Evolutionary conservation across 2,113 vertebrate genomes (phyloP).

Genomic region (Stercorarius parasiticus): DNA sequence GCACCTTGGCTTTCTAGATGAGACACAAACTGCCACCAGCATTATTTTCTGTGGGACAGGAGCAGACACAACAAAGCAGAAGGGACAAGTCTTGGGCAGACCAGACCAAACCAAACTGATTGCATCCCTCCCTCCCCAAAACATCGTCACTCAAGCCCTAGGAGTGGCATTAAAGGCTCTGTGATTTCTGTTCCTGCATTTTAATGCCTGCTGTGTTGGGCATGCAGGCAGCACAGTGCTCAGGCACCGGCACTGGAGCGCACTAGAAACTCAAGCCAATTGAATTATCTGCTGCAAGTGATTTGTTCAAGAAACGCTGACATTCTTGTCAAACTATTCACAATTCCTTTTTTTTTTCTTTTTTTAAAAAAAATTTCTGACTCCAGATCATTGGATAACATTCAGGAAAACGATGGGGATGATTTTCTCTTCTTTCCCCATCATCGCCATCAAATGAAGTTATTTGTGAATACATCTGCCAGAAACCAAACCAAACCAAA

Average conservation of each 20-base stretch:
- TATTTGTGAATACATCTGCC: constrained; percentile 42
- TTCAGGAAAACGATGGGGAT: constrained; percentile 23
- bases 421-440: constrained; percentile 47
- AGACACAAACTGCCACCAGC: neutral
- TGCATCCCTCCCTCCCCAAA: neutral
- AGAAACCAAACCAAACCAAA: constrained; percentile 49
- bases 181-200: neutral
- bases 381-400: constrained; percentile 33
- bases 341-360: neutral
- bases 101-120: rapidly evolving
- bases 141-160: neutral
- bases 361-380: neutral
- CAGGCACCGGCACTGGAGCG: neutral
- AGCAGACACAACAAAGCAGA: neutral
- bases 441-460: constrained; percentile 37
- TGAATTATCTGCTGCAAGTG: constrained; percentile 5
- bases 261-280: neutral
- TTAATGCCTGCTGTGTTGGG: neutral
- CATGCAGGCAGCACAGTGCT: neutral
- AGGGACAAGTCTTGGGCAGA: neutral
- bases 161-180: rapidly evolving
- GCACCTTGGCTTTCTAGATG: neutral
- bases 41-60: neutral
- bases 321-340: constrained; percentile 47
- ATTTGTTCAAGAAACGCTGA: constrained; percentile 34